These are phyloP conservation scores for Chesias legatella DNA, from an alignment of 2,888 invertebrate species.

Conservation along the genomic window DNA sequence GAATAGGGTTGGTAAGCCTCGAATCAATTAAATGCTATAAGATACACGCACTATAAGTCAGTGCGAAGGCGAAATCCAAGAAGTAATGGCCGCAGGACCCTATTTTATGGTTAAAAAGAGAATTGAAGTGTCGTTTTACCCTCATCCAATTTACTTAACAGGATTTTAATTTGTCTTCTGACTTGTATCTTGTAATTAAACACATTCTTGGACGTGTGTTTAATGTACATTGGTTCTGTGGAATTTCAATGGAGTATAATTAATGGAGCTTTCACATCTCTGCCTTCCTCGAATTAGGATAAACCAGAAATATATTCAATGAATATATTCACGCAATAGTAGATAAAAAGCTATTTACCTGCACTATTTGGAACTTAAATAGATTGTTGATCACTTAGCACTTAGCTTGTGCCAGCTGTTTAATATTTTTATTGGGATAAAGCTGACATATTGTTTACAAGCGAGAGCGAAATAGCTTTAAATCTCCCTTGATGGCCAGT, in stretches of 20 bases:
- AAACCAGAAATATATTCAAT: too few species aligned
- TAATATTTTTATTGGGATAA: too few species aligned
- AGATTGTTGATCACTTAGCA: too few species aligned
- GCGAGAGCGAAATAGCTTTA: too few species aligned
- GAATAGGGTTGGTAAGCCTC: slow-evolving; percentile 41
- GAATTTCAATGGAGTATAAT: background rate
- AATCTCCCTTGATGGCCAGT: too few species aligned
- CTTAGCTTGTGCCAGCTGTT: too few species aligned
- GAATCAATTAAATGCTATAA: slow-evolving; percentile 69
- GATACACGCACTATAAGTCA: slow-evolving; percentile 66
- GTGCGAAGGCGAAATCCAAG: slow-evolving; percentile 62
- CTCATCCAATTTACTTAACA: slow-evolving; percentile 47
- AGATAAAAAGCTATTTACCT: too few species aligned
- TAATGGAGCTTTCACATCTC: background rate
- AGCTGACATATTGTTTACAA: too few species aligned
- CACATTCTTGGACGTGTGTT: slow-evolving; percentile 12
- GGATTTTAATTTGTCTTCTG: slow-evolving; percentile 40
- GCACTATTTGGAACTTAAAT: too few species aligned
- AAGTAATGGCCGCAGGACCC: slow-evolving; percentile 58
- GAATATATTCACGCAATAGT: too few species aligned
- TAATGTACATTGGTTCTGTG: background rate
- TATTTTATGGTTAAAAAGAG: slow-evolving; percentile 57
- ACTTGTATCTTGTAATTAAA: slow-evolving; percentile 30
- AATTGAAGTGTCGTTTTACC: slow-evolving; percentile 40
- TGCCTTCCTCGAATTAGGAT: background rate